phyloP scores from a whole-genome alignment of 2,113 vertebrate species.

The Microtus richardsoni region DNA sequence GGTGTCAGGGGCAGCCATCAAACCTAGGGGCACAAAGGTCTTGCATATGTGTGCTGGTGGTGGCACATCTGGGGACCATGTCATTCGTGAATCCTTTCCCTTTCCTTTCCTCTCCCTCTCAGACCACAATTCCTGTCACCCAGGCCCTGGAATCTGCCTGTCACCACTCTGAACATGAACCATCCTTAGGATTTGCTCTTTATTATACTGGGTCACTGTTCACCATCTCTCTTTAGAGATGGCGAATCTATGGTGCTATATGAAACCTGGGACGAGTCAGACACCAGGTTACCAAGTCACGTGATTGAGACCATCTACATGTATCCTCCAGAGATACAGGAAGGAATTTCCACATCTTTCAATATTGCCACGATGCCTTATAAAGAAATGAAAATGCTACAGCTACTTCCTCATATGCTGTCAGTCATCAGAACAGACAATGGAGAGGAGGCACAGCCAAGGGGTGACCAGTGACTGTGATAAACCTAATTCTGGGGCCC shows the following conservation, averaged over 20 bases:
- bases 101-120: background rate
- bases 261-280: background rate
- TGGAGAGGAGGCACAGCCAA: background rate
- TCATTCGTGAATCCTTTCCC: background rate
- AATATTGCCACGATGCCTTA: background rate
- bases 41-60: rapidly evolving
- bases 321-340: background rate
- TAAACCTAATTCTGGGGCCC: background rate
- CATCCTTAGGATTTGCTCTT: background rate
- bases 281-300: background rate
- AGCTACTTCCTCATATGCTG: background rate
- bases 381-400: background rate
- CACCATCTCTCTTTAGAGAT: background rate
- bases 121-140: background rate
- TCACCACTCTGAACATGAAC: background rate
- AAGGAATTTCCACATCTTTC: background rate
- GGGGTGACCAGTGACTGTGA: background rate
- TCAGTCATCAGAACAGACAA: background rate
- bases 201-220: background rate
- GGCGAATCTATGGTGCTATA: background rate
- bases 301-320: background rate
- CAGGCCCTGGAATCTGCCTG: background rate
- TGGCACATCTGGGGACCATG: no score
- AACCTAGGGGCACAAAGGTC: background rate
- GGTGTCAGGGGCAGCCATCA: no score